phyloP scores from a whole-genome alignment of 2,888 invertebrate species.

The Bombyx huttoni region DNA sequence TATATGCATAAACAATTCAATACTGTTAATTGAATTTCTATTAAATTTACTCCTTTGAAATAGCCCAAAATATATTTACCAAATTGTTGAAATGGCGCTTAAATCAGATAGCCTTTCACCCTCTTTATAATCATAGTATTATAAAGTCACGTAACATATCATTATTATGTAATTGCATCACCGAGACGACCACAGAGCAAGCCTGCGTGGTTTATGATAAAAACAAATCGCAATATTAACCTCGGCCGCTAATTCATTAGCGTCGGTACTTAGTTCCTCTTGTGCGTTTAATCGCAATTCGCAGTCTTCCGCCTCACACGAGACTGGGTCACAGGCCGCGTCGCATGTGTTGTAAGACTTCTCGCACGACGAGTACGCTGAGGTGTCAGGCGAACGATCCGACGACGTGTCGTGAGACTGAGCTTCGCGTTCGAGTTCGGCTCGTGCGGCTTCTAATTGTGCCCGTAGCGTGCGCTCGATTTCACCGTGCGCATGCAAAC shows the following conservation, averaged over 20 bases:
- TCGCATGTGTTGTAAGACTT: constrained; percentile 42
- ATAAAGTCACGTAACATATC: constrained; percentile 3
- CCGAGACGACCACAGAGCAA: background rate
- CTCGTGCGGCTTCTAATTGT: constrained; percentile 57
- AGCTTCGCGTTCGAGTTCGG: constrained; percentile 29
- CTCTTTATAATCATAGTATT: background rate
- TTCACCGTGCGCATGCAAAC: constrained; percentile 58
- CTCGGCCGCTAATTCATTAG: constrained; percentile 61
- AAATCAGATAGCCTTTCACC: too few species aligned
- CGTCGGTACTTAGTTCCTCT: constrained; percentile 59
- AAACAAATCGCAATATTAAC: constrained; percentile 20
- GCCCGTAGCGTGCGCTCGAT: constrained; percentile 60
- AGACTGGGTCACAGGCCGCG: constrained; percentile 60
- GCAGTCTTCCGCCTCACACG: constrained; percentile 49
- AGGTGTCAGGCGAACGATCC: constrained; percentile 10
- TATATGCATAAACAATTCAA: too few species aligned
- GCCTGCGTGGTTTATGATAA: background rate
- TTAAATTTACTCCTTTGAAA: too few species aligned
- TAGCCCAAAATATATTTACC: too few species aligned
- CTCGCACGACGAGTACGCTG: constrained; percentile 22
- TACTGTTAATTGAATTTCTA: too few species aligned
- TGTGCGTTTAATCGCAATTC: constrained; percentile 42
- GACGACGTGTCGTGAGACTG: constrained; percentile 9
- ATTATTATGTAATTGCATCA: constrained; percentile 3
- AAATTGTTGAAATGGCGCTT: too few species aligned